Base-by-base conservation (phyloP, 2,113 vertebrate genomes). In the Hymenochirus boettgeri region DNA sequence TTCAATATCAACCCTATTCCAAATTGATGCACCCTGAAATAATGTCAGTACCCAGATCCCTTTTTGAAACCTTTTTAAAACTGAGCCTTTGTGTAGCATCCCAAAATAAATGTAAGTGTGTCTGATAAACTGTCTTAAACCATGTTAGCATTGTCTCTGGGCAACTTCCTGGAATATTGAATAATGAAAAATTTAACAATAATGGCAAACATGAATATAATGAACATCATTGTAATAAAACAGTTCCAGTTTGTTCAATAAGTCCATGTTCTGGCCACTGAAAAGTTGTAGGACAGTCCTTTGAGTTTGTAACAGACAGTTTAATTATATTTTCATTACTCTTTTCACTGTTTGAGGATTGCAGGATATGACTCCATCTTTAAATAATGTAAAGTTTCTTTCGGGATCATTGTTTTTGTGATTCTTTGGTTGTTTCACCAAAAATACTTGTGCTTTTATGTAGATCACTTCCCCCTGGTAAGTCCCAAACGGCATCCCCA, bases 1-100 rank as follows among this genome's bases (percentile, higher is more conserved):
- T 21, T 47, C 45, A 2, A 47, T 9, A 15, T 47, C 45, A 47
- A n/a, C 45, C n/a, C 17, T 47, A 47, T 47, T 47, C 45, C 5
- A 47, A n/a, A 47, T 47, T 47, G 19, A 47, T n/a, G n/a, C 18
- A 47, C 45, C 45, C 12, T 47, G 45, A 47, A 7, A 35, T 35
- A 35, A 35, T 35, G 9, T 35, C 33, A 35, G 33, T 13, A 35
- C 33, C 33, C 33, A 35, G 33, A 35, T 47, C 45, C 17, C 45
- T 47, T 21, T 47, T 47, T 47, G 45, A 47, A 13, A 47, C 45
- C 18, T 15, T 47, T 21, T 15, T 47, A 47, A 47, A 47, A 21
- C 9, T 47, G 45, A 47, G 45, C 45, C 45, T n/a, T 5, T 47
- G 45, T 47, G 45, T 47, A 12, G 45, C 8, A 47, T 47, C 19